Evolutionary conservation across 2,797 vertebrate genomes (phyloP), one percentile per base, ranked within the genome.

Genomic region (Cyprinella venusta): DNA sequence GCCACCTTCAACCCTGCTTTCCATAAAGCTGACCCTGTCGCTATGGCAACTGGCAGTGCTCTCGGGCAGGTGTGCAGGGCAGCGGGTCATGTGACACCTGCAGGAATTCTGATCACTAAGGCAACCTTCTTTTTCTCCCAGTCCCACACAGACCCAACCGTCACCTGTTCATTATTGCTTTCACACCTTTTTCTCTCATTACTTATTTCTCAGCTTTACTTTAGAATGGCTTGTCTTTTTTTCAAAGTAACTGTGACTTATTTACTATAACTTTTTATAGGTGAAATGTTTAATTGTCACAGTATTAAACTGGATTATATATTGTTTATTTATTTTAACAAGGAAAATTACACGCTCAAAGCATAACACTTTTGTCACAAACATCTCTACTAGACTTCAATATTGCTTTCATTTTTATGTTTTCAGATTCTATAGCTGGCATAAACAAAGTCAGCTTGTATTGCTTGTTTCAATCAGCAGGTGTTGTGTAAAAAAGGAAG

Each of bases 21-120:
- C 92, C 79, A 75, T 92, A 88, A 90, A 84, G 90, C 92, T 94
- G 94, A 95, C 94, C 95, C 91, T 89, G 94, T 95, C 91, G 79
- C 93, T 92, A 95, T 95, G 94, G 95, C 93, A 95, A 95, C 94
- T 92, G 91, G 92, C 87, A 87, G 92, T 89, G 88, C 92, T 93
- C 88, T 88, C 89, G 88, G 93, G 94, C 95, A 95, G 95, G 95
- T 95, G 94, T 92, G 92, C 90, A 79, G 94, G 94, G 92, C 93
- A 94, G 92, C 87, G 88, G 94, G 94, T 95, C 94, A 94, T 91
- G 92, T 95, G 95, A 95, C 92, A 91, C 87, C 80, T 90, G 88
- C 85, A 83, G 87, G 90, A 93, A 93, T 91, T 91, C 89, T 86
- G 89, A 94, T 94, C 86, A 83, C 91, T 89, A 92, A 91, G 92